phyloP scores from a whole-genome alignment of 2,888 invertebrate species.

The Ctenicera cuprea region DNA sequence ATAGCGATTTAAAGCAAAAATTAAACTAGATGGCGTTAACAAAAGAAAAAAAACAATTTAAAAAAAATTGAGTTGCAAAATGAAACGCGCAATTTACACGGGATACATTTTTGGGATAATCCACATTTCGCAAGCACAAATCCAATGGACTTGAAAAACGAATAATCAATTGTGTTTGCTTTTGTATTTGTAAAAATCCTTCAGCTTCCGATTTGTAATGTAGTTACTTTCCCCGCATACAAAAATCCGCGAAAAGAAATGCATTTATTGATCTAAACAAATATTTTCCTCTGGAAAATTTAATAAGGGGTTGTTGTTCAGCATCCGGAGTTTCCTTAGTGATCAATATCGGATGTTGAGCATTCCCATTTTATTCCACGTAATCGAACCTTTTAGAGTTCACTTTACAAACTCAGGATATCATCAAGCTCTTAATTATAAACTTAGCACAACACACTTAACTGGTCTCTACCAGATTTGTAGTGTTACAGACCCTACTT shows the following conservation, averaged over 20 bases:
- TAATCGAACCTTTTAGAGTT: neutral
- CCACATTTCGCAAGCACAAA: slow-evolving; percentile 7
- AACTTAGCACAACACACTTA: slow-evolving; percentile 27
- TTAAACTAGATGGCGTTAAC: neutral
- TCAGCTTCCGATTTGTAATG: neutral
- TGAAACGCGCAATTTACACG: neutral
- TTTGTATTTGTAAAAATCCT: slow-evolving; percentile 9
- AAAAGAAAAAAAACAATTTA: neutral
- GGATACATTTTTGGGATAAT: slow-evolving; percentile 10
- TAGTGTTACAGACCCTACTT: slow-evolving; percentile 11
- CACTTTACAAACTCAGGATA: neutral
- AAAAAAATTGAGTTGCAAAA: neutral
- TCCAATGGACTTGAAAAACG: neutral
- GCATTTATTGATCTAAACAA: slow-evolving; percentile 4
- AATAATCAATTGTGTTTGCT: slow-evolving; percentile 15
- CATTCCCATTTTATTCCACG: slow-evolving; percentile 1
- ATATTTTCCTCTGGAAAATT: slow-evolving; percentile 9
- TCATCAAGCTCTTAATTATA: slow-evolving; percentile 30
- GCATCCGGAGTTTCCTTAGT: neutral
- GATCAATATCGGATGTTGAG: neutral
- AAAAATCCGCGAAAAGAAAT: neutral
- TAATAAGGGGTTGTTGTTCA: slow-evolving; percentile 12
- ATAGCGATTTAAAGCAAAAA: slow-evolving; percentile 4
- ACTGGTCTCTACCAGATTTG: slow-evolving; percentile 19
- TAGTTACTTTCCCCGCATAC: neutral